A percentile compares a stretch with the other conserved stretches of the same genome.
Conservation (phyloP, 2,113 vertebrate genomes). For the Onychostruthus taczanowskii region DNA sequence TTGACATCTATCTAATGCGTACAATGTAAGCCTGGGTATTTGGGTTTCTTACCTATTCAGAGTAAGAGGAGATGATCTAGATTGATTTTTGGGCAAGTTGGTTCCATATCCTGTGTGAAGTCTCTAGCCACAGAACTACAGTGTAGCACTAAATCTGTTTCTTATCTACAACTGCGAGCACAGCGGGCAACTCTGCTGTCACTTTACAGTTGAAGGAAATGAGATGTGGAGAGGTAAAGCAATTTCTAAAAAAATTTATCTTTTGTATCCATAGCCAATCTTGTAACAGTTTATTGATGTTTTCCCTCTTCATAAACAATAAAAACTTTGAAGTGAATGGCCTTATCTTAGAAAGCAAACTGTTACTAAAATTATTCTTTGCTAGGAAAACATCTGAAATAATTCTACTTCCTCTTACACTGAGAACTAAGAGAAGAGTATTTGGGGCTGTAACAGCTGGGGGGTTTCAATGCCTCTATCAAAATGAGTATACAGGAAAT, state of each 20-base stretch:
- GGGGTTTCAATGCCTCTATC: background rate
- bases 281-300: conserved; percentile 2
- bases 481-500: conserved; percentile 23
- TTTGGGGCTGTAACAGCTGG: background rate
- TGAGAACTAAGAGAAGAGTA: conserved; percentile 1
- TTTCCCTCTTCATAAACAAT: conserved; percentile 5
- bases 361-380: background rate
- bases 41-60: background rate
- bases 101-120: background rate
- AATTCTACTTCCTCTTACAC: background rate
- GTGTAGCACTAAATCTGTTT: background rate
- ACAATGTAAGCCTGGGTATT: background rate
- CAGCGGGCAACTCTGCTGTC: background rate
- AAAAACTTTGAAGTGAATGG: background rate
- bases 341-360: conserved; percentile 31
- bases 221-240: background rate
- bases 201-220: conserved; percentile 8
- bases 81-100: background rate
- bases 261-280: background rate
- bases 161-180: background rate
- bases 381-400: conserved; percentile 3
- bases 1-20: background rate
- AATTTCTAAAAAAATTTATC: background rate
- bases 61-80: background rate
- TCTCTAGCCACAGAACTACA: background rate